Percentiles rank a stretch among this genome's conserved stretches.
phyloP scores from a whole-genome alignment of 2,888 invertebrate genomes.

The Conomelus anceps region DNA sequence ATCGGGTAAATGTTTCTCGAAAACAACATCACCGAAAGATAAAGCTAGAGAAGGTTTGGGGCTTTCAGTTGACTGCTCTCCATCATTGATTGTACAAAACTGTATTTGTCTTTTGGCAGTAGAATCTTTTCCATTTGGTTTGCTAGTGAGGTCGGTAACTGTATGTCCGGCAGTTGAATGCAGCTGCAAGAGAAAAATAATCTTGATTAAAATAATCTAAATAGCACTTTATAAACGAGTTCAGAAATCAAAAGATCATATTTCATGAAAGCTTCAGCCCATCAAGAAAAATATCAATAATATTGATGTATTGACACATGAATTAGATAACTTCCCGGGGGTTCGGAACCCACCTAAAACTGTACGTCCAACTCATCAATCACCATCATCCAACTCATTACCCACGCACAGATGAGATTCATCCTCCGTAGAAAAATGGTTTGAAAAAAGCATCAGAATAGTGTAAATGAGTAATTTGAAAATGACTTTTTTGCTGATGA shows the following conservation, averaged over 20 bases:
- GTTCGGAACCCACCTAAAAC: too few relatives aligned
- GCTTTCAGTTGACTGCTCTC: not conserved
- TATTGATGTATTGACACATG: too few relatives aligned
- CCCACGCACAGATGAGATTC: too few relatives aligned
- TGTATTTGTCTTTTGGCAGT: not conserved
- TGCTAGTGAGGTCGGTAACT: not conserved
- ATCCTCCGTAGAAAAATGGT: too few relatives aligned
- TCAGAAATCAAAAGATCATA: not conserved
- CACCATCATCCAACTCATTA: too few relatives aligned
- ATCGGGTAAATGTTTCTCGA: conserved; percentile 18
- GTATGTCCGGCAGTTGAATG: not conserved
- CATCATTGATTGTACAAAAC: not conserved
- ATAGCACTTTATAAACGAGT: not conserved
- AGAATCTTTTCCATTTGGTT: not conserved
- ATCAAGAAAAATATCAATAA: too few relatives aligned
- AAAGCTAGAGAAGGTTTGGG: conserved; percentile 8
- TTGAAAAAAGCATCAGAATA: too few relatives aligned
- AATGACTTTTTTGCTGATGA: too few relatives aligned
- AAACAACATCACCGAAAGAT: conserved; percentile 21
- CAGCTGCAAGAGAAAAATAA: not conserved
- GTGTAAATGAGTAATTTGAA: too few relatives aligned
- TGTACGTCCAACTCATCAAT: too few relatives aligned
- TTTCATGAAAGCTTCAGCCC: too few relatives aligned
- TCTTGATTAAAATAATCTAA: not conserved
- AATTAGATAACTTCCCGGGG: too few relatives aligned